Percentiles rank a stretch among this genome's conserved stretches.
These are phyloP conservation scores for Limanda limanda DNA, from an alignment of 2,113 vertebrate genomes.

Conservation along the genomic window DNA sequence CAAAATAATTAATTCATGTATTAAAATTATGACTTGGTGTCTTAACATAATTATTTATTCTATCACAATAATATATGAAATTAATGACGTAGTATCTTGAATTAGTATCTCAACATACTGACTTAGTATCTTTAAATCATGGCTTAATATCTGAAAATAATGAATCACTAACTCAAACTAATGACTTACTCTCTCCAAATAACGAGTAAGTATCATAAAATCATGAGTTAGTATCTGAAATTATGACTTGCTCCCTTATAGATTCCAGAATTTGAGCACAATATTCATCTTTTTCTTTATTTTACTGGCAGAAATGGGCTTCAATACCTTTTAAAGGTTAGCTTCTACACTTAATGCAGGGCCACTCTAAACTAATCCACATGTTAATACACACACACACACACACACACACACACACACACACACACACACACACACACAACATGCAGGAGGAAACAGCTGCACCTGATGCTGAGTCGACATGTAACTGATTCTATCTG, in stretches of 20 bases:
- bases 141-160: too few relatives aligned
- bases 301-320: not conserved
- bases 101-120: too few relatives aligned
- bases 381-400: conserved; percentile 35
- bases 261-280: too few relatives aligned
- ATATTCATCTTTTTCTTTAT: not conserved
- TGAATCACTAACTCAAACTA: not conserved
- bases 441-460: conserved; percentile 25
- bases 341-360: conserved; percentile 60
- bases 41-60: too few relatives aligned
- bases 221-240: not conserved
- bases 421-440: conserved; percentile 9
- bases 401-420: conserved; percentile 7
- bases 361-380: conserved; percentile 65
- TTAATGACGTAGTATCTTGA: too few relatives aligned
- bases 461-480: conserved; percentile 56
- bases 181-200: not conserved
- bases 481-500: conserved; percentile 42
- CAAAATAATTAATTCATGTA: too few relatives aligned
- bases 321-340: conserved; percentile 40
- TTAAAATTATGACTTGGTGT: too few relatives aligned
- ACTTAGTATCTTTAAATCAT: too few relatives aligned
- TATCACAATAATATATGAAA: too few relatives aligned
- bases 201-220: not conserved
- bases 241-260: not conserved